A percentile compares a stretch with the other conserved stretches of the same genome.
Evolutionary conservation across 2,797 vertebrate species (phyloP).

Genomic region (Emys orbicularis): DNA sequence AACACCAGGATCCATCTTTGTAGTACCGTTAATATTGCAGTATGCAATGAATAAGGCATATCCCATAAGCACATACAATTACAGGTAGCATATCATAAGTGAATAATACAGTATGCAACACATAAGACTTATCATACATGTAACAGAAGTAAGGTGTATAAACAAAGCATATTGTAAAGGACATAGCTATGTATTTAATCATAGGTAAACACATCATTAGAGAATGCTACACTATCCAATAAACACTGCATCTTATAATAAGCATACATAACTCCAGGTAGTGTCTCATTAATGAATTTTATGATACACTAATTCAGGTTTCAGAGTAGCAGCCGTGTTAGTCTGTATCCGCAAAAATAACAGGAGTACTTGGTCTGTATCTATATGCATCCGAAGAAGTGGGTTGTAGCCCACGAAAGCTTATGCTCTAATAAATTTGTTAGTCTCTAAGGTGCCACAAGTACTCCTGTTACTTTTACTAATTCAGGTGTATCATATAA

Average conservation of each 20-base stretch:
- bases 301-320: background rate
- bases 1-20: constrained; percentile 64
- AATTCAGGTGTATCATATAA: background rate
- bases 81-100: constrained; percentile 33
- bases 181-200: constrained; percentile 44
- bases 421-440: no score
- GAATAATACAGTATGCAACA: background rate
- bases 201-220: background rate
- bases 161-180: background rate
- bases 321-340: no score
- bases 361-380: no score
- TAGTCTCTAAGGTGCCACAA: no score
- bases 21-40: constrained; percentile 35
- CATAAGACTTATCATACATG: background rate
- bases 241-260: background rate
- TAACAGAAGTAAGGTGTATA: constrained; percentile 11
- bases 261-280: constrained; percentile 56
- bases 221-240: constrained; percentile 28
- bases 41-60: background rate
- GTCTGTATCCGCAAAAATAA: no score
- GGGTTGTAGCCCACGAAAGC: no score
- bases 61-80: constrained; percentile 28
- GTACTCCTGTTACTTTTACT: no score
- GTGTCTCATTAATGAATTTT: constrained; percentile 31
- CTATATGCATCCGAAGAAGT: no score